Evolutionary conservation across 2,113 vertebrate species (phyloP).

Genomic region (Oryzias javanicus): DNA sequence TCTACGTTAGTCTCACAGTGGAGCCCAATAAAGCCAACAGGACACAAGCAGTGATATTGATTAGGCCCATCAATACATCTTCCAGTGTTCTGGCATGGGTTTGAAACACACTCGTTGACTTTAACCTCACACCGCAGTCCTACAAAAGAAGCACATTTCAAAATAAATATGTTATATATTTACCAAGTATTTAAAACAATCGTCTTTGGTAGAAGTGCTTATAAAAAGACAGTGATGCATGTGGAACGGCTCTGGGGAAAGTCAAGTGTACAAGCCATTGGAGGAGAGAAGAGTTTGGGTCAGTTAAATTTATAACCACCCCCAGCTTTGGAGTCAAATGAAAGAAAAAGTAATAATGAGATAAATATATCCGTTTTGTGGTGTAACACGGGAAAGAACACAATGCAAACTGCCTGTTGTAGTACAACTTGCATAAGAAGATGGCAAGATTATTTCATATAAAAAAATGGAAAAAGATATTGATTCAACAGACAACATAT

Average conservation of each 20-base stretch:
- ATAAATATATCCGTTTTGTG: no score
- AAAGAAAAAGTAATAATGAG: no score
- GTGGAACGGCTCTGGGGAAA: neutral
- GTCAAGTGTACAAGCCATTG: neutral
- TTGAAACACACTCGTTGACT: conserved; percentile 77
- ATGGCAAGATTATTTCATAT: no score
- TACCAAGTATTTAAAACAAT: neutral
- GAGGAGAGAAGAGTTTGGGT: neutral
- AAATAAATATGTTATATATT: conserved; percentile 1
- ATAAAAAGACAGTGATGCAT: neutral
- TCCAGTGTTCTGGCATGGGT: conserved; percentile 78
- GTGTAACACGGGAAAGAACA: no score
- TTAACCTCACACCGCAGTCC: conserved; percentile 76
- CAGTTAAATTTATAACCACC: neutral
- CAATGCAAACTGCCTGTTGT: no score
- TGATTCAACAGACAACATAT: no score
- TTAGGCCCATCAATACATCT: conserved; percentile 70
- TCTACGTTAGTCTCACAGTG: conserved; percentile 79
- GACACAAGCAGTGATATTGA: conserved; percentile 78
- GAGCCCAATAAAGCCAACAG: conserved; percentile 72
- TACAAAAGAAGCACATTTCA: conserved; percentile 50
- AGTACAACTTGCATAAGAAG: no score
- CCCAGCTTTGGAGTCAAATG: neutral
- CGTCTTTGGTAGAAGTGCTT: neutral
- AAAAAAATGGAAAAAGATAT: no score